phyloP scores from a whole-genome alignment of 1,140 invertebrate genomes.

The Bombus difficillimus region DNA sequence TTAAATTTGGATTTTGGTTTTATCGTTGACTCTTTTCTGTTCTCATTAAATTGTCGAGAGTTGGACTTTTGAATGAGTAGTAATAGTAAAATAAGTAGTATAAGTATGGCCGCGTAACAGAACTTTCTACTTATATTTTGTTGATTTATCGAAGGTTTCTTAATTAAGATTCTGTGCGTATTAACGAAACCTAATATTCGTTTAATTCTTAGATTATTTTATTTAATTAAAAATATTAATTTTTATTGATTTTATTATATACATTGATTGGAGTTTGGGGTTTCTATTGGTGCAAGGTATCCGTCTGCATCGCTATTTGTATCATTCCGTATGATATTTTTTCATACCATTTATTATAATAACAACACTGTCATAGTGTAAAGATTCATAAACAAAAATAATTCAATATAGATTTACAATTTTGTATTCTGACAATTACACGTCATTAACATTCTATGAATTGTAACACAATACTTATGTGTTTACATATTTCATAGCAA shows the following conservation, averaged over 20 bases:
- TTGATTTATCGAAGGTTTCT: neutral
- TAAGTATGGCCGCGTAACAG: no score
- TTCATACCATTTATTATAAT: no score
- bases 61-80: neutral
- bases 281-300: neutral
- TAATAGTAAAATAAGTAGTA: neutral
- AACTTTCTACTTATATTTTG: neutral
- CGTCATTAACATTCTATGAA: no score
- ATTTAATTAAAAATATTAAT: neutral
- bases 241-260: neutral
- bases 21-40: no score
- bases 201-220: neutral
- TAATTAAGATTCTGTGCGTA: neutral
- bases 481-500: no score
- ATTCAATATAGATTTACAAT: neutral
- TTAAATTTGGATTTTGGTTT: neutral
- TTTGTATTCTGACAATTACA: neutral
- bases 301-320: neutral
- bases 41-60: neutral
- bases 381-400: neutral
- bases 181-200: no score
- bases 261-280: neutral
- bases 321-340: no score
- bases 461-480: no score
- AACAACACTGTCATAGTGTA: no score